Percentiles rank a stretch among this genome's conserved stretches.
Conservation (phyloP, 92 coral and sea anemone species). For the Umimayanthus chanpuru region DNA sequence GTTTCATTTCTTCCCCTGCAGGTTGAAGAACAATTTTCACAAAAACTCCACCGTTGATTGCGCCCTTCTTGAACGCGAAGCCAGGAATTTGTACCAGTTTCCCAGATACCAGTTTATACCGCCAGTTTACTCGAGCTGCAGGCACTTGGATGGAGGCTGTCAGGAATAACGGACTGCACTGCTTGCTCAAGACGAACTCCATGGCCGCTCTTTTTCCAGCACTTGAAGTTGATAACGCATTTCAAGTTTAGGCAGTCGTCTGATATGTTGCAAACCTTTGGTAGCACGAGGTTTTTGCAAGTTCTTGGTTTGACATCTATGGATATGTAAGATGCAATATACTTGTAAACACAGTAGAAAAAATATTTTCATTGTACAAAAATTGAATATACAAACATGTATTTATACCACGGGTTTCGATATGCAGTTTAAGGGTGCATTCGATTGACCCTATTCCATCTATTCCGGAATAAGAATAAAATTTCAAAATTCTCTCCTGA, state of each 20-base stretch:
- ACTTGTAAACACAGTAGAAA: background rate
- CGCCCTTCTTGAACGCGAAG: conserved; percentile 20
- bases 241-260: conserved; percentile 46
- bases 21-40: background rate
- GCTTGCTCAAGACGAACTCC: conserved; percentile 20
- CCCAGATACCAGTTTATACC: conserved; percentile 1
- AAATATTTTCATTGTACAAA: background rate
- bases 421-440: too few relatives aligned
- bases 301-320: conserved; percentile 20
- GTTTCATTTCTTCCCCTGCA: background rate
- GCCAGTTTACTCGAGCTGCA: conserved; percentile 3
- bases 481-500: too few relatives aligned
- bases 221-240: conserved; percentile 49
- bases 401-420: too few relatives aligned
- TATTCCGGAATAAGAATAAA: too few relatives aligned
- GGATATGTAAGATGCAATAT: background rate
- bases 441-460: too few relatives aligned
- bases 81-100: conserved; percentile 20
- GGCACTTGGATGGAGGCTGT: conserved; percentile 14
- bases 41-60: conserved; percentile 30
- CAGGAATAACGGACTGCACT: conserved; percentile 20
- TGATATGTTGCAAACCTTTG: conserved; percentile 50
- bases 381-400: too few relatives aligned
- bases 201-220: conserved; percentile 45
- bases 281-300: conserved; percentile 37